Evolutionary conservation across 2,888 invertebrate genomes (phyloP).

Genomic region (Eumacrocentrus americanus): DNA sequence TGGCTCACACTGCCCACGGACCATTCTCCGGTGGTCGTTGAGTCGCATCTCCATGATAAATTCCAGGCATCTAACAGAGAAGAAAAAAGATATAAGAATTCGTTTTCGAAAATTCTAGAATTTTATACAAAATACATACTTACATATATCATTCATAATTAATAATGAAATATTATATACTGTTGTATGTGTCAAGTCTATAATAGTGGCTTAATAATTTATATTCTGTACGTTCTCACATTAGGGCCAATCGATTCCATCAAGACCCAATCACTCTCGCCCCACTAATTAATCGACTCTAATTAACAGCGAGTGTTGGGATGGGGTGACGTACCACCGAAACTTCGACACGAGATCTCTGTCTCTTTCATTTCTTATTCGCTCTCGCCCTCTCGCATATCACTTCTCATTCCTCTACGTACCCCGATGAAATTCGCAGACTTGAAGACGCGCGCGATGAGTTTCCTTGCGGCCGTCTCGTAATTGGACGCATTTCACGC

Average conservation of each 20-base stretch:
- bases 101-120: no score
- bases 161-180: no score
- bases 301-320: background rate
- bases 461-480: no score
- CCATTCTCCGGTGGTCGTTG: constrained; percentile 12
- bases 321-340: background rate
- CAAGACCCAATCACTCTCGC: background rate
- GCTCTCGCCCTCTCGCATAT: constrained; percentile 20
- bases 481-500: no score
- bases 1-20: constrained; percentile 8
- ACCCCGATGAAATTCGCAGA: no score
- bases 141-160: no score
- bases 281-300: constrained; percentile 3
- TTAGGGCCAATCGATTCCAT: constrained; percentile 3
- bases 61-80: background rate
- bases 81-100: background rate
- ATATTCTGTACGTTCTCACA: constrained; percentile 12
- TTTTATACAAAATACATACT: no score
- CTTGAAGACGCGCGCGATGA: no score
- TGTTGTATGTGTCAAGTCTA: no score
- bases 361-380: constrained; percentile 14
- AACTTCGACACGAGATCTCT: background rate
- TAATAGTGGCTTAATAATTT: no score
- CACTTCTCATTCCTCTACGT: no score
- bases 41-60: constrained; percentile 4